Base-by-base conservation (phyloP, 1,140 invertebrate species). In the Chironomus tepperi region DNA sequence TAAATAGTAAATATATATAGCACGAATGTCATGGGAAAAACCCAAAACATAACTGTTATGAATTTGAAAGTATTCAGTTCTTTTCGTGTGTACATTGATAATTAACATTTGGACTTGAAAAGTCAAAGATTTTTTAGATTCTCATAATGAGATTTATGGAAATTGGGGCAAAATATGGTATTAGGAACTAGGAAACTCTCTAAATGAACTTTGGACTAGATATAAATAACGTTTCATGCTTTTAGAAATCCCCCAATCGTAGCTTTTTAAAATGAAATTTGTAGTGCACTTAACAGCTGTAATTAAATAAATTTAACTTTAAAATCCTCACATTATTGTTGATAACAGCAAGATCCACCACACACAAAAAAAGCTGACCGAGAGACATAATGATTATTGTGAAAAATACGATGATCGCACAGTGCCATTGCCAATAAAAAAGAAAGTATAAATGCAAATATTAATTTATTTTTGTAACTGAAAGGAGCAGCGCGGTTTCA, bases 391-490 rank as follows among this genome's bases (percentile, higher is more conserved):
- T 34, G 24, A 34, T 34, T 34, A 34, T 34, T 34, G 24, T 34
- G 24, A 34, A 34, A 34, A 34, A 57, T 47, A 47, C n/a, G 47
- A n/a, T 57, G 47, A 57, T 57, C 47, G n/a, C 47, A 57, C n/a
- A n/a, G 47, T 57, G 47, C 47, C 47, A 57, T 12, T 57, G 47
- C 12, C 47, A 57, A 57, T 57, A 57, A 57, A 57, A 57, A 57
- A 57, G 47, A 57, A 57, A 57, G 47, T 57, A 57, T 57, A n/a
- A 47, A 47, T 47, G 47, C 47, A 57, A 57, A 57, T 57, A 57
- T 57, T 57, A 57, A 57, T 57, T 57, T 57, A 10, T n/a, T 57
- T n/a, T 57, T 34, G 24, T 34, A 34, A 34, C 47, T n/a, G 12
- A 15, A 57, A 57, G 47, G 47, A 57, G 12, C 47, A 57, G 12